Evolutionary conservation across 1,140 invertebrate species (phyloP), one percentile per base, ranked within the genome.

Genomic region (Drosophila nigromelanica): DNA sequence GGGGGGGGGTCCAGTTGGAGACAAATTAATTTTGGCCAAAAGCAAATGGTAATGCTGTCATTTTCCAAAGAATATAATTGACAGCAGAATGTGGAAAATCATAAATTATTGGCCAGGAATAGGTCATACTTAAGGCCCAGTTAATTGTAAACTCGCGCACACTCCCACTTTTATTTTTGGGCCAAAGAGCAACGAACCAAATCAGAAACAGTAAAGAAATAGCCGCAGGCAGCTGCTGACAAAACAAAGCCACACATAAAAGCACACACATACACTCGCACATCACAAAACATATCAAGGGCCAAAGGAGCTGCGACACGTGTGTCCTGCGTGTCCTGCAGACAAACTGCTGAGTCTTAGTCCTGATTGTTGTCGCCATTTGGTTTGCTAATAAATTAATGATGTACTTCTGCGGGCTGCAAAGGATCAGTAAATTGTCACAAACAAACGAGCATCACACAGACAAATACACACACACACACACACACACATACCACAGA

Each of bases 351-450:
- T 64, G 69, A 72, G 68, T 77, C 68, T 70, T 78, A 67, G 76
- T 33, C 69, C 73, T 89, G 69, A 72, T 67, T 67, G 62, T 67
- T 59, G 69, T 60, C 70, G 78, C 79, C 76, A 89, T 89, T 89
- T 89, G 85, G 69, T 70, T 89, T 83, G 79, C 85, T 83, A 89
- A 89, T 89, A 89, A 89, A 89, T 89, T 89, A 89, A 89, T 89
- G 83, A 89, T 89, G 82, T 71, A 70, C 76, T 83, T 83, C 85
- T 89, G 64, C 70, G 82, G 71, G 62, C 50, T 48, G 52, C 51
- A 61, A 40, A 69, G 54, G n/a, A 70, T 68, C 73, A 71, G 54
- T 56, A 72, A 67, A 75, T 66, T 86, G 77, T 74, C 78, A 74
- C 83, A 89, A 83, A 83, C 79, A 83, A 79, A 83, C 78, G 64